Percentiles rank a stretch among this genome's conserved stretches.
These are phyloP conservation scores for Eupithecia vulgata DNA, from an alignment of 2,888 invertebrate species.

Conservation along the genomic window DNA sequence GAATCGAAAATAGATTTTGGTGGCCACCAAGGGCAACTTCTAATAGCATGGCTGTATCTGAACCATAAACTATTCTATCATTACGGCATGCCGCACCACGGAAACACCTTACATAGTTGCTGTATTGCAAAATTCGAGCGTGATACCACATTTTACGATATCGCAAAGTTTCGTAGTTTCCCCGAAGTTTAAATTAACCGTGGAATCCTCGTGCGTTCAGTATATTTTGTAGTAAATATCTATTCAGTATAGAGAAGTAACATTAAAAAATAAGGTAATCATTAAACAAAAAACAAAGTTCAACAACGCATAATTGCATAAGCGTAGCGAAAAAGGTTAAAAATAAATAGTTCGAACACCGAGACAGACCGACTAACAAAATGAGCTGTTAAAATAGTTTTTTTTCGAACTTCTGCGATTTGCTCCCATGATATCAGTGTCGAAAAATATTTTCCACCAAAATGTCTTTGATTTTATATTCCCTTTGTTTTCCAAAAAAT, in stretches of 20 bases:
- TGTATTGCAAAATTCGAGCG: background rate
- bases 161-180: slow-evolving; percentile 17
- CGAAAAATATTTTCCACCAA: background rate
- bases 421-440: background rate
- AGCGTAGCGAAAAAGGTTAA: background rate
- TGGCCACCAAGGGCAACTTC: too few species aligned
- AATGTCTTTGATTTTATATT: background rate
- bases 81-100: background rate
- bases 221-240: too few species aligned
- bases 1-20: too few species aligned
- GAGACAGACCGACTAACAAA: background rate
- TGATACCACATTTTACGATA: slow-evolving; percentile 23
- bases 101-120: slow-evolving; percentile 2
- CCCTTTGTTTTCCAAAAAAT: background rate
- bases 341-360: too few species aligned
- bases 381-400: background rate
- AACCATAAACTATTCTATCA: background rate
- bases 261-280: background rate
- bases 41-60: too few species aligned
- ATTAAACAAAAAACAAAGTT: background rate
- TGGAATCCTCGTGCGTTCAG: slow-evolving; percentile 17
- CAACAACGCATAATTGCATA: background rate
- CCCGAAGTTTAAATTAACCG: slow-evolving; percentile 29
- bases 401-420: background rate
- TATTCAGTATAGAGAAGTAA: too few species aligned